Percentiles rank a stretch among this genome's conserved stretches.
Conservation (phyloP, 2,113 vertebrate species). For the Alaudala cheleensis region DNA sequence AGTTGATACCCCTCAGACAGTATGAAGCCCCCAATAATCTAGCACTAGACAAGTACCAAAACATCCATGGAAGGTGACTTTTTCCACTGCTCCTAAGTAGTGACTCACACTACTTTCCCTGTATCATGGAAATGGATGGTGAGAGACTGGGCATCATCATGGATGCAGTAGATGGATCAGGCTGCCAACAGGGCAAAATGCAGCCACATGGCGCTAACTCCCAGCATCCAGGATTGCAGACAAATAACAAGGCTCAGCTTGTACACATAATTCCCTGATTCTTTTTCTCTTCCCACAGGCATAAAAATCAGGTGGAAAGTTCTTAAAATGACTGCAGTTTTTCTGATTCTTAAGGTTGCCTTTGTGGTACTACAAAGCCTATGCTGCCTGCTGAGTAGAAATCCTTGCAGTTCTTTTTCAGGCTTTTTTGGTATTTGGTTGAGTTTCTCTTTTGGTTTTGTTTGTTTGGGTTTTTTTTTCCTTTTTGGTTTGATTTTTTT, state of each 20-base stretch:
- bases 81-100: not conserved
- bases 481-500: not conserved
- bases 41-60: not conserved
- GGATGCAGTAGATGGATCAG: not conserved
- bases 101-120: not conserved
- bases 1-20: not conserved
- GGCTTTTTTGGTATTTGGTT: not conserved
- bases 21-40: not conserved
- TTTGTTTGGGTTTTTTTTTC: not conserved
- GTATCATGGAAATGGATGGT: not conserved
- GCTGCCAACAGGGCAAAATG: not conserved
- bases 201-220: not conserved
- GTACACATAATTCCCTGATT: not conserved
- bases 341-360: not conserved
- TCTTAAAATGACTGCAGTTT: not conserved
- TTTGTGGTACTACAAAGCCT: not conserved
- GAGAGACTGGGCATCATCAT: not conserved
- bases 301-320: not conserved
- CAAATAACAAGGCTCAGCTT: not conserved
- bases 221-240: not conserved
- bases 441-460: not conserved
- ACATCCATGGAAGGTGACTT: not conserved
- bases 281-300: not conserved
- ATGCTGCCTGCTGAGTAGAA: not conserved
- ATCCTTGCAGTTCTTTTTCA: not conserved